These are phyloP conservation scores for Schlechtendalia chinensis DNA, from an alignment of 1,140 invertebrate species.

Conservation along the genomic window DNA sequence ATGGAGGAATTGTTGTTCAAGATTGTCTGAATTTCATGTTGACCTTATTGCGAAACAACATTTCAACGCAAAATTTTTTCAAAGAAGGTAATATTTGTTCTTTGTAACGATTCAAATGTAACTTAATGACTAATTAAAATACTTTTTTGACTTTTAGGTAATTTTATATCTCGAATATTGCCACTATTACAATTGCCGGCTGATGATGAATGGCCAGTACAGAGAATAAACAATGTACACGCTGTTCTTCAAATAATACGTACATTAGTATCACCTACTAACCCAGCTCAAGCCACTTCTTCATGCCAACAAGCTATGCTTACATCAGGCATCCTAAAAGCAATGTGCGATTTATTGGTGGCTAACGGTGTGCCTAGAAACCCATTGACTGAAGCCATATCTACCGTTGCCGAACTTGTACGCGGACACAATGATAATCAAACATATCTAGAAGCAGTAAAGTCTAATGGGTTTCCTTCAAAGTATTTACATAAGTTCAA, in stretches of 20 bases:
- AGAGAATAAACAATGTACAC: constrained; percentile 93
- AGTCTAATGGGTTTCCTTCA: constrained; percentile 88
- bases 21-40: constrained; percentile 94
- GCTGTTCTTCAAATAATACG: constrained; percentile 85
- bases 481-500: constrained; percentile 59
- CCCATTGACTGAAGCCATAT: constrained; percentile 94
- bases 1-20: constrained; percentile 97
- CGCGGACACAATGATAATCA: constrained; percentile 88
- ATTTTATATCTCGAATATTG: constrained; percentile 84
- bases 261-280: constrained; percentile 84
- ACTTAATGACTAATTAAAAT: not conserved
- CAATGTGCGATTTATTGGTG: constrained; percentile 88
- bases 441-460: constrained; percentile 85
- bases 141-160: constrained; percentile 59
- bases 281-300: constrained; percentile 72
- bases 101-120: not conserved
- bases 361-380: constrained; percentile 94
- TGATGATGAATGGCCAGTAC: constrained; percentile 81
- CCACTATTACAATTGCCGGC: constrained; percentile 81
- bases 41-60: constrained; percentile 91
- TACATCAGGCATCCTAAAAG: constrained; percentile 75
- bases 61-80: constrained; percentile 98
- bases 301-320: constrained; percentile 88
- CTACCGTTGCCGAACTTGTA: constrained; percentile 91
- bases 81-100: constrained; percentile 73